A percentile compares a stretch with the other conserved stretches of the same genome.
phyloP scores from a whole-genome alignment of 2,888 invertebrate genomes.

The Myathropa florea region DNA sequence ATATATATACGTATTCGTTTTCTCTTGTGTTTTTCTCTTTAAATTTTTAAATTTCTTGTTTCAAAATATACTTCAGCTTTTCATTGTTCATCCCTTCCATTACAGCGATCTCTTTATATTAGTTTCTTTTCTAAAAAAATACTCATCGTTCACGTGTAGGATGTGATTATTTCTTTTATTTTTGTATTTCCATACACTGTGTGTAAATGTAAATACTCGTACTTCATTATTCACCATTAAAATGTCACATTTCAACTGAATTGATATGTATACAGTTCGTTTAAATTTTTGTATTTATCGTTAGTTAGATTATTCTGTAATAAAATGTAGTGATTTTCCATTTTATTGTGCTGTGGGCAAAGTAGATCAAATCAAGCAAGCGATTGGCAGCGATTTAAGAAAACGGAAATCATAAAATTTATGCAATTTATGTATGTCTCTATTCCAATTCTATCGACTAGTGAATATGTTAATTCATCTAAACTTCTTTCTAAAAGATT shows the following conservation, averaged over 20 bases:
- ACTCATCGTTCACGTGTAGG: slow-evolving; percentile 13
- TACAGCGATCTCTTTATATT: background rate
- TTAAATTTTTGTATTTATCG: slow-evolving; percentile 23
- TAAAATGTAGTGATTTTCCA: background rate
- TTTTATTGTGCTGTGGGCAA: slow-evolving; percentile 16
- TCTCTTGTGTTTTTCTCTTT: background rate
- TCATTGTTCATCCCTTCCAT: background rate
- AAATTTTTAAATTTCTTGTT: background rate
- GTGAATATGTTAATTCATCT: slow-evolving; percentile 35
- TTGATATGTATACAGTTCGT: slow-evolving; percentile 77
- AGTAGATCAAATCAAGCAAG: slow-evolving; percentile 24
- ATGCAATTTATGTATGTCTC: slow-evolving; percentile 20
- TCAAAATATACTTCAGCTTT: slow-evolving; percentile 16
- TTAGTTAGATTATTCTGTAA: slow-evolving; percentile 3
- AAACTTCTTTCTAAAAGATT: background rate
- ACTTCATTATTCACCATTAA: slow-evolving; percentile 35
- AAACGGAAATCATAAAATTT: background rate
- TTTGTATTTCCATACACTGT: slow-evolving; percentile 15
- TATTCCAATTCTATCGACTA: slow-evolving; percentile 28
- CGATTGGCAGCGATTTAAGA: slow-evolving; percentile 18
- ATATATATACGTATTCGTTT: slow-evolving; percentile 17
- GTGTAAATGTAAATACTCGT: slow-evolving; percentile 56
- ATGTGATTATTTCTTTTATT: background rate
- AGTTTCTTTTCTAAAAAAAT: slow-evolving; percentile 22
- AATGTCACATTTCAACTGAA: slow-evolving; percentile 66